These are phyloP conservation scores for Corythaixoides concolor DNA, from an alignment of 2,113 vertebrate genomes.

Conservation along the genomic window DNA sequence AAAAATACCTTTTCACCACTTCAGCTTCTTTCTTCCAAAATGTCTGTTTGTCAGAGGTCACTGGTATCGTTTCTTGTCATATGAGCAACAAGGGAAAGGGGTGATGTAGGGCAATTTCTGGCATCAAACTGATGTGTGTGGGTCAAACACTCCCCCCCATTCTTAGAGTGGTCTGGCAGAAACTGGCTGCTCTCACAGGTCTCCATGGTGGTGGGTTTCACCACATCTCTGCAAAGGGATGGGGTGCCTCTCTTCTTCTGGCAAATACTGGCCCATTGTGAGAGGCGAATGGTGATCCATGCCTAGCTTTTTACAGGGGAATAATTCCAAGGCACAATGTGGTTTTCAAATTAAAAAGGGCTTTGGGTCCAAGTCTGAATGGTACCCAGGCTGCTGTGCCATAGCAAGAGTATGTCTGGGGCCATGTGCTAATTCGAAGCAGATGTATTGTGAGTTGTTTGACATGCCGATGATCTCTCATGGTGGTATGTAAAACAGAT, in stretches of 20 bases:
- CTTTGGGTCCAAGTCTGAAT: not conserved
- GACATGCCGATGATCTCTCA: not conserved
- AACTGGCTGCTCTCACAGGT: not conserved
- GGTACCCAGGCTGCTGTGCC: not conserved
- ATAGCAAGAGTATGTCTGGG: not conserved
- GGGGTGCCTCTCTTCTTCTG: not conserved
- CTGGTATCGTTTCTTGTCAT: not conserved
- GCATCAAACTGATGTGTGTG: not conserved
- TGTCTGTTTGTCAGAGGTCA: not conserved
- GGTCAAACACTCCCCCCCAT: not conserved
- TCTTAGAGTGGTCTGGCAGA: not conserved
- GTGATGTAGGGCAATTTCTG: not conserved
- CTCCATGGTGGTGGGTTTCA: not conserved
- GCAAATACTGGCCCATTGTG: not conserved
- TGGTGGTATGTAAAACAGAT: not conserved
- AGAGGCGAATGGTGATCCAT: not conserved
- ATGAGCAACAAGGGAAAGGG: not conserved
- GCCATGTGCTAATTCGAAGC: not conserved
- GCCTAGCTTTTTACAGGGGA: not conserved
- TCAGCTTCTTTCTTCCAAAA: not conserved
- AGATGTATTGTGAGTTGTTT: not conserved
- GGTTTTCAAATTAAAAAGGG: not conserved
- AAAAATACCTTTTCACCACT: not conserved
- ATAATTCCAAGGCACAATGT: not conserved
- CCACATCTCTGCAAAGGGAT: not conserved